phyloP scores from a whole-genome alignment of 1,140 invertebrate species.

The Eumeta japonica region DNA sequence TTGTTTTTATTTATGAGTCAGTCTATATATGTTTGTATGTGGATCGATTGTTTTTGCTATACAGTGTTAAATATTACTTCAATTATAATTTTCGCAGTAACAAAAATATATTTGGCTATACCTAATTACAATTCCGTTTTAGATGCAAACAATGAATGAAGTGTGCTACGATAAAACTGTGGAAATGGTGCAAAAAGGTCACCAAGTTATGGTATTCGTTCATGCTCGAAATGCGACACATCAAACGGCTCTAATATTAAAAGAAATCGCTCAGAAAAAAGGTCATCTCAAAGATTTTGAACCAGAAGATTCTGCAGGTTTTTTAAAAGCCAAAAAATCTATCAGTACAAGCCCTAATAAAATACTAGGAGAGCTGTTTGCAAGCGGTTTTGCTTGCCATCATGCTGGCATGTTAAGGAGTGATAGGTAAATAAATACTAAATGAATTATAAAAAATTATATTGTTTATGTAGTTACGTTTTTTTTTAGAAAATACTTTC shows the following conservation, averaged over 20 bases:
- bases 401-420: conserved; percentile 92
- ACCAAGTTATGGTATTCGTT: conserved; percentile 99
- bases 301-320: conserved; percentile 62
- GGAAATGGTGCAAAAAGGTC: conserved; percentile 82
- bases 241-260: conserved; percentile 77
- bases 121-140: too few species aligned
- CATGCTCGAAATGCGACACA: conserved; percentile 96
- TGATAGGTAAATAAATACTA: conserved; percentile 74
- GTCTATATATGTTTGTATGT: too few species aligned
- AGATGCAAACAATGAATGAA: conserved; percentile 85
- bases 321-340: conserved; percentile 63
- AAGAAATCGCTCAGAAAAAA: conserved; percentile 74
- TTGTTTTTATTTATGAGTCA: too few species aligned
- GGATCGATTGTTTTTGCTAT: too few species aligned
- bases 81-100: too few species aligned
- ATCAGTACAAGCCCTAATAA: conserved; percentile 74
- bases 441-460: too few species aligned
- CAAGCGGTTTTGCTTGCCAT: conserved; percentile 89
- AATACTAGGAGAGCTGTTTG: conserved; percentile 78
- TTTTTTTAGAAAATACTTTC: too few species aligned
- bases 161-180: conserved; percentile 92
- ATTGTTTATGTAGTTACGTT: too few species aligned
- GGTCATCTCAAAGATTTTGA: conserved; percentile 70
- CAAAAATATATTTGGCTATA: too few species aligned
- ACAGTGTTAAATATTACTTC: too few species aligned